Percentiles rank a stretch among this genome's conserved stretches.
phyloP scores from a whole-genome alignment of 2,797 vertebrate genomes.

The Hippopotamyrus pictus region DNA sequence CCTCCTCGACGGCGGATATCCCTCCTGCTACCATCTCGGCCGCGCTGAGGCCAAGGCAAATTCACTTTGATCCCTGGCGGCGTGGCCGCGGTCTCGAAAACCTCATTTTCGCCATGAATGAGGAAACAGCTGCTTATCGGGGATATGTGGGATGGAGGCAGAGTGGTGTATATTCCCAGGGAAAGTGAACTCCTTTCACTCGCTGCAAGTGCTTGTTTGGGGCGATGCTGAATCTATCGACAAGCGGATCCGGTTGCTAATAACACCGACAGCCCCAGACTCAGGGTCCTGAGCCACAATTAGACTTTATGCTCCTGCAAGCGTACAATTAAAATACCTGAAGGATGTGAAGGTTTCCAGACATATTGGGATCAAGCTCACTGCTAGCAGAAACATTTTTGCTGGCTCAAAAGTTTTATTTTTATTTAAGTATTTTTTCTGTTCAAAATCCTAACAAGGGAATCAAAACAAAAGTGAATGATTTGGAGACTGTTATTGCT shows the following conservation, averaged over 20 bases:
- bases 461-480: neutral
- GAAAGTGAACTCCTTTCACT: slow-evolving; percentile 6
- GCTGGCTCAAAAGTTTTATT: neutral
- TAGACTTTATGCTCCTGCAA: neutral
- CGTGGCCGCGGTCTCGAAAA: slow-evolving; percentile 29
- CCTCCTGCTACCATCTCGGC: slow-evolving; percentile 54
- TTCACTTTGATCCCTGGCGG: slow-evolving; percentile 38
- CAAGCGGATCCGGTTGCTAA: neutral
- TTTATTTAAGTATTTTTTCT: neutral
- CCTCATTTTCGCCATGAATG: slow-evolving; percentile 31
- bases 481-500: neutral
- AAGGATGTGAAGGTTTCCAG: neutral
- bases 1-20: slow-evolving; percentile 62
- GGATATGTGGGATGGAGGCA: slow-evolving; percentile 11
- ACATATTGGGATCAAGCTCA: neutral
- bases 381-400: neutral
- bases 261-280: neutral
- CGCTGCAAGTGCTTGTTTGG: neutral
- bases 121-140: slow-evolving; percentile 48
- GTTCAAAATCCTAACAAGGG: neutral
- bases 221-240: neutral
- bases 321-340: neutral
- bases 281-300: neutral
- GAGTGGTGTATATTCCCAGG: neutral
- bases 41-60: slow-evolving; percentile 36